A percentile compares a stretch with the other conserved stretches of the same genome.
These are phyloP conservation scores for Phenganax subtilis DNA, from an alignment of 92 coral and sea anemone species.

Conservation along the genomic window DNA sequence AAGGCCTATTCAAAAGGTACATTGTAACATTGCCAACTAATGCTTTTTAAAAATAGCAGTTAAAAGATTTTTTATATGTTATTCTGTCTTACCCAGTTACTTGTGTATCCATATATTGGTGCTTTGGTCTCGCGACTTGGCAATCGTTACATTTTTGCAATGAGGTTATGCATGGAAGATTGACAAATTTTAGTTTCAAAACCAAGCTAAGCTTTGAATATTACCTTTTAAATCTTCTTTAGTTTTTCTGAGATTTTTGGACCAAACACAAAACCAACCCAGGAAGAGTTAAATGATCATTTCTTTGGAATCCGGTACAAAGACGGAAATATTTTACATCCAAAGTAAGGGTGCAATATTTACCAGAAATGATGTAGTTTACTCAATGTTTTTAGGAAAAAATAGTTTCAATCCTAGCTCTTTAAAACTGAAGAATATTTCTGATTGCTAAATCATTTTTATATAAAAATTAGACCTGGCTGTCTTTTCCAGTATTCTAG, in stretches of 20 bases:
- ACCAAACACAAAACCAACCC: slow-evolving; percentile 68
- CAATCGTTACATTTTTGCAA: slow-evolving; percentile 66
- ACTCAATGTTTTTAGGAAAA: too few relatives aligned
- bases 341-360: slow-evolving; percentile 49
- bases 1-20: slow-evolving; percentile 81
- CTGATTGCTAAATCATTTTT: too few relatives aligned
- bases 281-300: slow-evolving; percentile 70
- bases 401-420: too few relatives aligned
- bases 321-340: slow-evolving; percentile 71
- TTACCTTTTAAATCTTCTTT: neutral
- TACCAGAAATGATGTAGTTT: neutral
- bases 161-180: slow-evolving; percentile 48
- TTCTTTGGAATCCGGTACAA: slow-evolving; percentile 71
- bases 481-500: slow-evolving; percentile 56
- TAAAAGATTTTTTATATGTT: neutral
- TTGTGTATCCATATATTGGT: slow-evolving; percentile 61
- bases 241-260: slow-evolving; percentile 81
- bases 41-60: neutral
- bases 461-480: too few relatives aligned
- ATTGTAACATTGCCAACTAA: neutral
- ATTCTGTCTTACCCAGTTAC: neutral
- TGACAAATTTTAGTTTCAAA: neutral
- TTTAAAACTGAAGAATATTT: too few relatives aligned
- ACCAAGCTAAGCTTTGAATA: neutral
- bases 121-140: slow-evolving; percentile 54